Conservation (phyloP, 2,888 invertebrate genomes). For the Mythimna loreyi region DNA sequence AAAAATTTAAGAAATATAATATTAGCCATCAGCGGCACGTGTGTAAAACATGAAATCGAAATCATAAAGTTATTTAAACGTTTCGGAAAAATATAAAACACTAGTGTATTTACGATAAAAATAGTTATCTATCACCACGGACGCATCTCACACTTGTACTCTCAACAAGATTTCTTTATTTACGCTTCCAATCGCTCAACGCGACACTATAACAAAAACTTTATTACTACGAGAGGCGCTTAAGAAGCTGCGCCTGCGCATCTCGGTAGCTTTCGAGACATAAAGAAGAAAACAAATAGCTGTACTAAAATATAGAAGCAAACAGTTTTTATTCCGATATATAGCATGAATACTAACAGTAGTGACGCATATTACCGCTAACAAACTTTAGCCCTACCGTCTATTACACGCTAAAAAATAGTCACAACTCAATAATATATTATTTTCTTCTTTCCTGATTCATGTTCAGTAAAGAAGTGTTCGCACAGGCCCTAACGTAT, state of each 20-base stretch:
- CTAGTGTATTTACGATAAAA: conserved; percentile 68
- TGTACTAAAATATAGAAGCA: conserved; percentile 14
- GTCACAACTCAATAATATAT: conserved; percentile 74
- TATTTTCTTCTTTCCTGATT: conserved; percentile 78
- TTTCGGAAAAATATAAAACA: conserved; percentile 55
- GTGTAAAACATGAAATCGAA: conserved; percentile 57
- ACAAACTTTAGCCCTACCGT: conserved; percentile 69
- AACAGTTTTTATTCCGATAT: conserved; percentile 24
- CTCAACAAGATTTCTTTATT: conserved; percentile 65
- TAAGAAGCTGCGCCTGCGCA: conserved; percentile 67
- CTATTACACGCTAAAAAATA: conserved; percentile 73
- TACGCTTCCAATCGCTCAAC: conserved; percentile 66
- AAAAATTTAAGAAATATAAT: conserved; percentile 50
- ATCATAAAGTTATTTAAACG: conserved; percentile 61
- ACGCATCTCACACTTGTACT: conserved; percentile 64
- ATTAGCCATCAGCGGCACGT: conserved; percentile 32
- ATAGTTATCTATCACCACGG: conserved; percentile 69
- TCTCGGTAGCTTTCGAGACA: conserved; percentile 19
- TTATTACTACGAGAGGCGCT: conserved; percentile 61
- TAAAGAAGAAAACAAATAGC: conserved; percentile 45
- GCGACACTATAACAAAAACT: conserved; percentile 63
- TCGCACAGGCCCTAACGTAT: conserved; percentile 74
- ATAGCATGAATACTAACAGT: conserved; percentile 23
- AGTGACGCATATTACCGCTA: conserved; percentile 60
- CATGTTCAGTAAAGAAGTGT: conserved; percentile 79